Evolutionary conservation across 2,888 invertebrate genomes (phyloP).

Genomic region (Agelastica alni): DNA sequence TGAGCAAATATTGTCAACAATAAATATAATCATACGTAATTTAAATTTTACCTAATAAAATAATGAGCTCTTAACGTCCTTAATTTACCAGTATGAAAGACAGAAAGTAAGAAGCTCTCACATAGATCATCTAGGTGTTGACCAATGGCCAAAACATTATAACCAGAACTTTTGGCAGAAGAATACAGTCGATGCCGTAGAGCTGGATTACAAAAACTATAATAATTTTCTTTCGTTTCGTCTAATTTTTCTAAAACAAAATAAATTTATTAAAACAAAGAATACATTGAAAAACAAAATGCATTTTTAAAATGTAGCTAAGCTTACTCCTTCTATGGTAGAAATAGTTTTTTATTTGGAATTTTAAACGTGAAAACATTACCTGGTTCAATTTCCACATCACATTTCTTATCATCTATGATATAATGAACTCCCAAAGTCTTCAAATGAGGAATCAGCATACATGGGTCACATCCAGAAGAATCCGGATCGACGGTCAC

Average conservation of each 20-base stretch:
- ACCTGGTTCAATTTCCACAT: slow-evolving; percentile 44
- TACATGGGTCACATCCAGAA: slow-evolving; percentile 59
- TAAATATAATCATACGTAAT: no score
- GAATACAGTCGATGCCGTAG: slow-evolving; percentile 76
- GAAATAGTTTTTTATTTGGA: no score
- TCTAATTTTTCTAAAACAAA: slow-evolving; percentile 59
- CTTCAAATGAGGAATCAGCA: slow-evolving; percentile 75
- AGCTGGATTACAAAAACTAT: slow-evolving; percentile 75
- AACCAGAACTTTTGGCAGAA: slow-evolving; percentile 75
- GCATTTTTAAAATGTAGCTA: no score
- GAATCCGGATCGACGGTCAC: slow-evolving; percentile 77
- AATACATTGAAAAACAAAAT: no score
- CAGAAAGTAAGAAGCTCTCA: slow-evolving; percentile 79
- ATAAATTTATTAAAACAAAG: slow-evolving; percentile 14
- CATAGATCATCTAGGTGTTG: slow-evolving; percentile 86
- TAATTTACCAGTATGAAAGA: slow-evolving; percentile 79
- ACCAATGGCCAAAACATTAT: slow-evolving; percentile 86
- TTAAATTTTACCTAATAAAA: slow-evolving; percentile 64
- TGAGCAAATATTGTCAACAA: no score
- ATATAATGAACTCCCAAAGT: slow-evolving; percentile 75
- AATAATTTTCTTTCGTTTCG: slow-evolving; percentile 54
- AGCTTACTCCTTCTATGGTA: no score
- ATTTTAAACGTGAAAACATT: no score
- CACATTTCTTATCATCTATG: slow-evolving; percentile 63
- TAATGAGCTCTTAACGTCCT: slow-evolving; percentile 82